Evolutionary conservation across 35 echinoderm and acorn worm species (phyloP), one percentile per base, ranked within the genome.

Genomic region (Apostichopus japonicus): DNA sequence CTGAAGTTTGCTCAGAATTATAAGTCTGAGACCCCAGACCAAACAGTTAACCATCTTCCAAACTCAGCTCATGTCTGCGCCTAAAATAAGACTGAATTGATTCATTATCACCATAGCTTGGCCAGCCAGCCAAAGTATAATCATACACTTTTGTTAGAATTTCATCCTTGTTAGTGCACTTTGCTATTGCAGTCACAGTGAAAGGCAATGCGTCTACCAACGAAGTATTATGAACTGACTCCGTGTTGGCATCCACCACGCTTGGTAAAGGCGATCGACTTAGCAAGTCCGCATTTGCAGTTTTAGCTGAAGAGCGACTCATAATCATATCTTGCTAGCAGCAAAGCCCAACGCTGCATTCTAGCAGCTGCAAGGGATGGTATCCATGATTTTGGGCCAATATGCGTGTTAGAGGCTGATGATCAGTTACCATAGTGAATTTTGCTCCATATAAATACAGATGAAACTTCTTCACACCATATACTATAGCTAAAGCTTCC

Each of bases 401-500:
- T 16, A 93, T 79, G 8, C 92, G 87, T 4, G 93, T 88, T 10
- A 96, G 24, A 13, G 90, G 92, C 77, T 92, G 93, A 13, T 96
- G 95, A 73, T 96, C 92, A 4, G 95, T 96, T 8, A 72, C 58
- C n/a, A 92, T 72, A 8, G 56, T 10, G 78, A 96, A 96, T 15
- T 91, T 53, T 73, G 80, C 21, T 7, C 92, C 92, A 67, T 89
- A 96, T 23, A 96, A 23, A 54, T 96, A 94, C 84, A 75, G 62
- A 88, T 94, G 95, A 63, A 91, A 94, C 54, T 91, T 80, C 54
- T 93, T 90, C 9, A 91, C 92, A 11, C 79, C 88, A 33, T 91
- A 91, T 4, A 96, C 67, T 7, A 96, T 87, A 6, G 95, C 79
- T 72, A 93, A 77, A 16, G 91, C 92, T 54, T 96, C 92, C 58